A percentile compares a stretch with the other conserved stretches of the same genome.
phyloP scores from a whole-genome alignment of 2,113 vertebrate genomes.

The Myotis davidii region DNA sequence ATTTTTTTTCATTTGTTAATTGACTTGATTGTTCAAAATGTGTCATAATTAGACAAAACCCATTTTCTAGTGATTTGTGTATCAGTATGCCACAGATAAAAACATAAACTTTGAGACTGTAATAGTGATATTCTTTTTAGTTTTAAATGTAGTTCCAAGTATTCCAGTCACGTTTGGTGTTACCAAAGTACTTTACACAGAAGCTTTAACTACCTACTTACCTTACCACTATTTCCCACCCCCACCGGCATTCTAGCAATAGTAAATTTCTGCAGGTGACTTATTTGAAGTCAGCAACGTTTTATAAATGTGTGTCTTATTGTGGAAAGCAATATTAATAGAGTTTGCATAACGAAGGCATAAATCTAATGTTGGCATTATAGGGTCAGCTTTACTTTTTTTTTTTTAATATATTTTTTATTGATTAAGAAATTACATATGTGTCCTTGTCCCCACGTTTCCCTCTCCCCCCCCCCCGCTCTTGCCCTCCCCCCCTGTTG shows the following conservation, averaged over 20 bases:
- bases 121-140: background rate
- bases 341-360: background rate
- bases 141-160: background rate
- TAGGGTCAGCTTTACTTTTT: background rate
- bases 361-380: constrained; percentile 5
- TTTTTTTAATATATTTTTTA: no score
- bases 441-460: no score
- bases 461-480: no score
- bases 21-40: constrained; percentile 30
- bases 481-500: no score
- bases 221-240: background rate
- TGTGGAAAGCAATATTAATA: constrained; percentile 5
- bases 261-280: background rate
- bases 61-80: constrained; percentile 24
- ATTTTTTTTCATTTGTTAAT: constrained; percentile 42
- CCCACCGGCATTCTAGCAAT: no score
- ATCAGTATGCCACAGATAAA: background rate
- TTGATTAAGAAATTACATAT: no score
- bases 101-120: background rate
- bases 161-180: background rate
- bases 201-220: background rate
- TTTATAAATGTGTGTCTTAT: background rate
- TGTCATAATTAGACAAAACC: background rate
- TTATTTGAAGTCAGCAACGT: background rate
- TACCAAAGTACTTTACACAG: background rate